Conservation (phyloP, 2,888 invertebrate species). For the Phortica magna region DNA sequence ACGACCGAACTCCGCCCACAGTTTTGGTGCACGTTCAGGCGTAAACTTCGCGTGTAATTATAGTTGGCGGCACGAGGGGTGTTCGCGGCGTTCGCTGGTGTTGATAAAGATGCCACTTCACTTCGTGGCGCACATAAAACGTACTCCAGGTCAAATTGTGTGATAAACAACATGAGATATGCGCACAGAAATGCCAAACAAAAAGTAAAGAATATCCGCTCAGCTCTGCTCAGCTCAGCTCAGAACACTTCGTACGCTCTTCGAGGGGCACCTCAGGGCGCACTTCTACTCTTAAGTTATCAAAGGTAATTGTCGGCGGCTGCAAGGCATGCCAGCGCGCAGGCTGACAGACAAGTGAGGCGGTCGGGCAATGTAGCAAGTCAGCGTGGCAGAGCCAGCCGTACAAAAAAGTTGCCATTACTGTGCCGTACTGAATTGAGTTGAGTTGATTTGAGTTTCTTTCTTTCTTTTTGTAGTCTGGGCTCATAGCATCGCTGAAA, state of each 20-base stretch:
- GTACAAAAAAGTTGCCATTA: background rate
- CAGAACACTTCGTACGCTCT: background rate
- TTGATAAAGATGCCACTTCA: background rate
- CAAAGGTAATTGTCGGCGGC: constrained; percentile 31
- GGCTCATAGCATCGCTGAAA: background rate
- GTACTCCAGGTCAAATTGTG: constrained; percentile 27
- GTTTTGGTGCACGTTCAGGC: background rate
- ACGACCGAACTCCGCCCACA: constrained; percentile 1
- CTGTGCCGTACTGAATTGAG: background rate
- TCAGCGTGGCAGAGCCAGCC: constrained; percentile 33
- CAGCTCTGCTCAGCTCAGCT: background rate
- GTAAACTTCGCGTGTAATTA: constrained; percentile 27
- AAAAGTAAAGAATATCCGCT: background rate
- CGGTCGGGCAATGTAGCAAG: too few species aligned
- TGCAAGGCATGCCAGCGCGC: background rate
- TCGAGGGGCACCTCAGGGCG: constrained; percentile 12
- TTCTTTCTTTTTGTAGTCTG: constrained; percentile 13
- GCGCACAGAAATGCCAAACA: constrained; percentile 9
- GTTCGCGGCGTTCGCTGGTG: background rate
- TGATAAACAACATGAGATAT: constrained; percentile 34
- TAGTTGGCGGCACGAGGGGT: background rate
- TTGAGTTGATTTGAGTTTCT: background rate
- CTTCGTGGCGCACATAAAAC: constrained; percentile 20
- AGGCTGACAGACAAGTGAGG: background rate
- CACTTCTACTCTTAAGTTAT: constrained; percentile 29